Conservation (phyloP, 2,797 vertebrate genomes). For the Podargus strigoides region DNA sequence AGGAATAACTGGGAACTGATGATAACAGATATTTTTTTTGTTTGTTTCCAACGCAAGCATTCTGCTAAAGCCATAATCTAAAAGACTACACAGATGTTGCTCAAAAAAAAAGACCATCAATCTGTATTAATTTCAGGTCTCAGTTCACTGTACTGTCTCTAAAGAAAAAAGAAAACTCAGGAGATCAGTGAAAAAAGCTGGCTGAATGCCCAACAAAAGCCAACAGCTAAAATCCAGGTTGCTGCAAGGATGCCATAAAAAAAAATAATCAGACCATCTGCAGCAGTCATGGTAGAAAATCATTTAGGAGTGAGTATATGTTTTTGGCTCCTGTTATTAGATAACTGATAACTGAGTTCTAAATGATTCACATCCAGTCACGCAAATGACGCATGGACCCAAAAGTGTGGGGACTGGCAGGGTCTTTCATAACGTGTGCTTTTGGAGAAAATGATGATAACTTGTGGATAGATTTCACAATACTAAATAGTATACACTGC, state of each 20-base stretch:
- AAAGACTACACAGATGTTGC: not conserved
- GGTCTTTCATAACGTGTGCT: not conserved
- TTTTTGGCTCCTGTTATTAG: not conserved
- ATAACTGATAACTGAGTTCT: not conserved
- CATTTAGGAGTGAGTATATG: not conserved
- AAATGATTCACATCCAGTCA: not conserved
- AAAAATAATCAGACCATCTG: not conserved
- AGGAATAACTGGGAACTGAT: not conserved
- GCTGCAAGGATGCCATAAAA: not conserved
- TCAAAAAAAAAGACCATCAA: not conserved
- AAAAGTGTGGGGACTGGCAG: not conserved
- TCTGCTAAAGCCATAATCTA: not conserved
- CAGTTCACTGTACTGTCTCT: not conserved
- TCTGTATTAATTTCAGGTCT: not conserved
- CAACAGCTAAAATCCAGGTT: not conserved
- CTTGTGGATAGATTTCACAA: not conserved
- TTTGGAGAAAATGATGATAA: not conserved
- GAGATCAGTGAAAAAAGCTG: not conserved
- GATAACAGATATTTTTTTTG: not conserved
- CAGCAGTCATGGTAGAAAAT: not conserved
- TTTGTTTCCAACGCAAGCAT: not conserved
- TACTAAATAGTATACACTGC: not conserved
- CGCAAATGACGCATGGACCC: not conserved
- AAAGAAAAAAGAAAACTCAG: not conserved
- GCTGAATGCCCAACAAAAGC: not conserved